A percentile compares a stretch with the other conserved stretches of the same genome.
These are phyloP conservation scores for Psettodes erumei DNA, from an alignment of 2,113 vertebrate genomes.

Conservation along the genomic window DNA sequence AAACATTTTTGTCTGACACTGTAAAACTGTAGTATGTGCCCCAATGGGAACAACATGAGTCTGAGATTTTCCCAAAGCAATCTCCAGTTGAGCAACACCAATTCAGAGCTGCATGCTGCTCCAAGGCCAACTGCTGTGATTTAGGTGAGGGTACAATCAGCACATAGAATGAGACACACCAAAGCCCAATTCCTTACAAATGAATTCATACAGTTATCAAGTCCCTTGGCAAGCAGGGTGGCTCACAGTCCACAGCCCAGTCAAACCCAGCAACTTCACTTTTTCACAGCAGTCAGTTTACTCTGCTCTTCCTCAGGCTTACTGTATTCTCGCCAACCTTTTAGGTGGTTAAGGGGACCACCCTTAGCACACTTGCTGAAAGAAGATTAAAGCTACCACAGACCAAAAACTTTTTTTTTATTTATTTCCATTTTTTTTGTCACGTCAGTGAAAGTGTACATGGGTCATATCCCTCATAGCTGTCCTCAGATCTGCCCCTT, in stretches of 20 bases:
- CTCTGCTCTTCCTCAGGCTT: not conserved
- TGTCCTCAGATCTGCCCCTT: not conserved
- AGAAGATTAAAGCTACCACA: not conserved
- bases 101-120: not conserved
- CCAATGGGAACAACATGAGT: conserved; percentile 6
- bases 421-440: too few relatives aligned
- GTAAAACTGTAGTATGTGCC: not conserved
- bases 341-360: not conserved
- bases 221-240: not conserved
- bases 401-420: not conserved
- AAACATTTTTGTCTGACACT: not conserved
- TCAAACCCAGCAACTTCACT: not conserved
- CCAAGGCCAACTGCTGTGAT: not conserved
- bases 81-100: not conserved
- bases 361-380: not conserved
- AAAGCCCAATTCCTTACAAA: conserved; percentile 40
- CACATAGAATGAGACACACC: conserved; percentile 19
- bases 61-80: not conserved
- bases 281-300: not conserved
- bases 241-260: not conserved
- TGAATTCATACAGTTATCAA: conserved; percentile 11
- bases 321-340: not conserved
- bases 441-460: not conserved
- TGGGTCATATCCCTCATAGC: not conserved
- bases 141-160: conserved; percentile 10